Evolutionary conservation across 2,113 vertebrate genomes (phyloP), one percentile per base, ranked within the genome.

Genomic region (Indicator maculatus): DNA sequence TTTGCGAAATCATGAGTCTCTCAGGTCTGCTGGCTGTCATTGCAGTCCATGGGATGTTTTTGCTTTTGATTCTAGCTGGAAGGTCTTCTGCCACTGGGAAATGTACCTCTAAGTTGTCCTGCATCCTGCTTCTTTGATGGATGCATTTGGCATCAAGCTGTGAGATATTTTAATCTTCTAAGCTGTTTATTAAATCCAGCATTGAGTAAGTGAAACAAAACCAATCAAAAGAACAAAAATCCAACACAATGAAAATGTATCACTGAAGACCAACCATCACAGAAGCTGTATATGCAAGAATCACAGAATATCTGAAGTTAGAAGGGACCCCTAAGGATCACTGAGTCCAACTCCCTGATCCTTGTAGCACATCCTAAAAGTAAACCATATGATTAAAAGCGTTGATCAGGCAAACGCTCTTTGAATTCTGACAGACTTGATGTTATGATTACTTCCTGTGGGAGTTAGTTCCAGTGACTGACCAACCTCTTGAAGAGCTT

Each of bases 151-250:
- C 15, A 12, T 75, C 88, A 31, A 94, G n/a, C 36, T 2, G 8
- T 86, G 88, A 81, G 88, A 81, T 76, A 69, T 75, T 95, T 89
- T 95, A 19, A 36, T 89, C 93, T 87, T 74, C 85, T 83, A 86
- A 83, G 58, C 58, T 69, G 30, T 88, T 94, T 78, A 86, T 93
- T 93, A 89, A 88, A 88, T 94, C 83, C 0, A 16, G 72, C 56
- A 47, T 64, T 75, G 82, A 94, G 86, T 93, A 88, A 18, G 11
- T 24, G 24, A 52, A 52, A 52, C 45, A 52, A 52, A 52, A 52
- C 23, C 50, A 52, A 52, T 5, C 23, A 52, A 52, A 83, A 93
- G 77, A 76, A 58, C 63, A 61, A 33, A 19, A 52, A 13, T 23
- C 12, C 23, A 52, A 33, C 53, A 50, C 11, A 63, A 79, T 55